These are phyloP conservation scores for Hirtodrosophila cameraria DNA, from an alignment of 2,888 invertebrate genomes.

Conservation along the genomic window DNA sequence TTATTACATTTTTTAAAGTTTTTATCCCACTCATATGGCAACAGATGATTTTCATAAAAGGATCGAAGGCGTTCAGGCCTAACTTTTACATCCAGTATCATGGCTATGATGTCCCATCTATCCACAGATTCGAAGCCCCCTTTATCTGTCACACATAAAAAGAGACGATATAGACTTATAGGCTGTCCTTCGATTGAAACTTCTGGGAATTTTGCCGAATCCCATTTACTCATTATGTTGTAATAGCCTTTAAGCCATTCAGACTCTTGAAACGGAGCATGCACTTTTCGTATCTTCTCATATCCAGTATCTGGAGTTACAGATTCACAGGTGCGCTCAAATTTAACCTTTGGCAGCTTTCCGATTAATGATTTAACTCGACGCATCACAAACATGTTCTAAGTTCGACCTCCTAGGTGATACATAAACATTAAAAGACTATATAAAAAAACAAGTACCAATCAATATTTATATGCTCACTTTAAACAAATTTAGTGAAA, in stretches of 20 bases:
- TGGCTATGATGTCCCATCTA: not conserved
- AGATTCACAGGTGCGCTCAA: not conserved
- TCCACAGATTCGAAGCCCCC: not conserved
- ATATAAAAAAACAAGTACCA: too few relatives aligned
- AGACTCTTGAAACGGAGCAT: not conserved
- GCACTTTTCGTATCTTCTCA: not conserved
- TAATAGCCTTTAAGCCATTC: not conserved
- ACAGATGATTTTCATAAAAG: not conserved
- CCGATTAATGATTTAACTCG: not conserved
- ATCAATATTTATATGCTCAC: too few relatives aligned
- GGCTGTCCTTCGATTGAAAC: not conserved
- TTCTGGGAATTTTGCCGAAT: not conserved
- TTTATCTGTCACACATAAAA: not conserved
- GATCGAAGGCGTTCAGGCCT: not conserved
- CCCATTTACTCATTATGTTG: not conserved
- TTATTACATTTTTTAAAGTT: not conserved
- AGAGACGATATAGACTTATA: not conserved
- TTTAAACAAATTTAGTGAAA: too few relatives aligned
- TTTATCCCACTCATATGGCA: not conserved
- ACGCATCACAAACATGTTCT: not conserved
- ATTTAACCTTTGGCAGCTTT: not conserved
- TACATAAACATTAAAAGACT: too few relatives aligned
- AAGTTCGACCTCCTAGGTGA: too few relatives aligned
- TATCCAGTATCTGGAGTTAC: not conserved
- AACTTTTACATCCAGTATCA: not conserved